Evolutionary conservation across 2,888 invertebrate genomes (phyloP).

Genomic region (Hemicrepidius hirtus): DNA sequence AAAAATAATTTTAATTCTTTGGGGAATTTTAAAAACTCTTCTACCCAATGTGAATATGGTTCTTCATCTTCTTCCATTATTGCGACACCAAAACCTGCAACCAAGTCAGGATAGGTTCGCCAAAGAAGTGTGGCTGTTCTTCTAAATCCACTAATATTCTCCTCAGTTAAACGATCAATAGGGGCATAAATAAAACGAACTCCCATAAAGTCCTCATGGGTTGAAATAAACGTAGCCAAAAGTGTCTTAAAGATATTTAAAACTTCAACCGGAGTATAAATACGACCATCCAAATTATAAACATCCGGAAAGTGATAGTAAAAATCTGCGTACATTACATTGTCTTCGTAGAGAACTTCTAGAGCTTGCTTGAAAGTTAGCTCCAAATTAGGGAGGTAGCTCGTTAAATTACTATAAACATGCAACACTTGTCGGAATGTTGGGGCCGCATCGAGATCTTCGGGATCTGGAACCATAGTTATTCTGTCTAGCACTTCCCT

Average conservation of each 20-base stretch:
- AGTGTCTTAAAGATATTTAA: neutral
- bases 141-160: neutral
- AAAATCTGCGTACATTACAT: slow-evolving; percentile 51
- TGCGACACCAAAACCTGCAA: slow-evolving; percentile 1
- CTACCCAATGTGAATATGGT: slow-evolving; percentile 62
- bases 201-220: slow-evolving; percentile 77
- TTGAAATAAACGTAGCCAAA: slow-evolving; percentile 79
- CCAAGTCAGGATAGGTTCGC: neutral
- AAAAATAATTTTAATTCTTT: slow-evolving; percentile 79
- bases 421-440: neutral
- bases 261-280: neutral
- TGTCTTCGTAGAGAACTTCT: slow-evolving; percentile 23
- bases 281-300: slow-evolving; percentile 82
- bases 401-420: neutral
- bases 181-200: too few relatives aligned
- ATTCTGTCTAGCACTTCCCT: neutral
- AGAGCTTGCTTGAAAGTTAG: neutral
- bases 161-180: neutral
- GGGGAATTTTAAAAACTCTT: slow-evolving; percentile 29
- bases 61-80: slow-evolving; percentile 69
- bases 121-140: neutral
- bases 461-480: neutral
- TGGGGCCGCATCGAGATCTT: neutral
- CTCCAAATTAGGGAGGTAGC: slow-evolving; percentile 15
- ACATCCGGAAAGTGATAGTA: slow-evolving; percentile 81